Evolutionary conservation across 1,140 invertebrate species (phyloP).

Genomic region (Cyrtorhinus lividipennis): DNA sequence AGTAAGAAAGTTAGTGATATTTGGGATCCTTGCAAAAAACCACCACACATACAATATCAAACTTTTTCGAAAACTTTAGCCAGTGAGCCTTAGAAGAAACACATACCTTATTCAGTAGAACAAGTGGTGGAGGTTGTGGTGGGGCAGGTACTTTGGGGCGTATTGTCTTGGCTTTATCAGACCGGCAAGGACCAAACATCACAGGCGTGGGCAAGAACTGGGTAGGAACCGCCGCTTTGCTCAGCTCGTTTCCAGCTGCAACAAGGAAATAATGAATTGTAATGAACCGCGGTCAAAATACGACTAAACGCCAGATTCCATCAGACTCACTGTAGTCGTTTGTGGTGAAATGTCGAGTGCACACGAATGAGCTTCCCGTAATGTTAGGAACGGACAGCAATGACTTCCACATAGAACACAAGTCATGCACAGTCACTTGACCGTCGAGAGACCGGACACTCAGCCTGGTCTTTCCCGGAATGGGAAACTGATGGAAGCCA

Average conservation of each 20-base stretch:
- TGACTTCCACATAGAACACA: background rate
- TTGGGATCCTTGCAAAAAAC: too few relatives aligned
- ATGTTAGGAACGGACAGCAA: background rate
- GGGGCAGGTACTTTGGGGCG: background rate
- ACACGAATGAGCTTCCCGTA: background rate
- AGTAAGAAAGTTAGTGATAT: too few relatives aligned
- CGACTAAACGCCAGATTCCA: background rate
- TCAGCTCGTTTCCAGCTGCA: background rate
- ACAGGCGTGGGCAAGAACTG: background rate
- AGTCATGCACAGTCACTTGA: background rate
- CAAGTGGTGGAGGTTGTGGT: background rate
- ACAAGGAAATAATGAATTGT: background rate
- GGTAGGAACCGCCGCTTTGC: background rate
- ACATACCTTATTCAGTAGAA: background rate
- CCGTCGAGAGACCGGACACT: background rate
- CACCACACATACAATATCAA: too few relatives aligned
- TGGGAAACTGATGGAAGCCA: background rate
- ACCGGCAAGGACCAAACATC: background rate
- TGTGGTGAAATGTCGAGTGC: background rate
- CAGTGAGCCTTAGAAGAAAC: too few relatives aligned
- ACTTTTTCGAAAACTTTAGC: too few relatives aligned
- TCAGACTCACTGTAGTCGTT: background rate
- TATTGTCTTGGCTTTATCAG: background rate
- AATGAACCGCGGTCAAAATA: background rate
- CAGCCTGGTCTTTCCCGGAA: background rate